A percentile compares a stretch with the other conserved stretches of the same genome.
Conservation (phyloP, 1,140 invertebrate species). For the Panonychus citri region DNA sequence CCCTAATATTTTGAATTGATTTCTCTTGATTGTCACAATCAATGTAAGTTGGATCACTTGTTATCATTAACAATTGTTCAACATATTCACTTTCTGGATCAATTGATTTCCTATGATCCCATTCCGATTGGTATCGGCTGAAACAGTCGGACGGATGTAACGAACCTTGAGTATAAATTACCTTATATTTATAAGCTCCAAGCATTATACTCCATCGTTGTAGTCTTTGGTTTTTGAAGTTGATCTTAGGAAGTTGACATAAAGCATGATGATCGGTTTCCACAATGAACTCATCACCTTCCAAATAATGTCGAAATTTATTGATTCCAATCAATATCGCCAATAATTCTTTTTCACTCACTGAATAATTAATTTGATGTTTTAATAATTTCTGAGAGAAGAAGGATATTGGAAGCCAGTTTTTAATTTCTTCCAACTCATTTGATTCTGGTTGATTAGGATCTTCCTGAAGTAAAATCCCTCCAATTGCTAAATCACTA, state of each 20-base stretch:
- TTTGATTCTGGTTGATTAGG: too few relatives aligned
- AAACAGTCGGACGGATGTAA: background rate
- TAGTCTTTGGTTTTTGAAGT: too few relatives aligned
- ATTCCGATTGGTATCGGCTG: background rate
- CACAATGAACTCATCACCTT: background rate
- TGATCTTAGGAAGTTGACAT: background rate
- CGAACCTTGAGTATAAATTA: background rate
- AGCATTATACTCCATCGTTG: background rate
- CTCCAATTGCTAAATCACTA: background rate
- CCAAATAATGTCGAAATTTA: background rate
- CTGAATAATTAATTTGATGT: background rate
- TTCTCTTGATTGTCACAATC: background rate
- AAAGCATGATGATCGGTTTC: background rate
- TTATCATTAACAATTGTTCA: background rate
- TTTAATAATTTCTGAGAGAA: background rate
- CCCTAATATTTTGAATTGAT: too few relatives aligned
- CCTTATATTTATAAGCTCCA: background rate
- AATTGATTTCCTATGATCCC: background rate
- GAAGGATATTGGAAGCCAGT: background rate
- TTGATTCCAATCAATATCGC: background rate
- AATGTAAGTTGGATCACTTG: background rate
- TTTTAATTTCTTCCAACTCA: background rate
- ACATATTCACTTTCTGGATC: background rate
- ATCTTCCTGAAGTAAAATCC: background rate
- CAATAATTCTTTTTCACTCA: background rate